phyloP scores from a whole-genome alignment of 2,113 vertebrate genomes.

The Chelonoidis abingdonii region DNA sequence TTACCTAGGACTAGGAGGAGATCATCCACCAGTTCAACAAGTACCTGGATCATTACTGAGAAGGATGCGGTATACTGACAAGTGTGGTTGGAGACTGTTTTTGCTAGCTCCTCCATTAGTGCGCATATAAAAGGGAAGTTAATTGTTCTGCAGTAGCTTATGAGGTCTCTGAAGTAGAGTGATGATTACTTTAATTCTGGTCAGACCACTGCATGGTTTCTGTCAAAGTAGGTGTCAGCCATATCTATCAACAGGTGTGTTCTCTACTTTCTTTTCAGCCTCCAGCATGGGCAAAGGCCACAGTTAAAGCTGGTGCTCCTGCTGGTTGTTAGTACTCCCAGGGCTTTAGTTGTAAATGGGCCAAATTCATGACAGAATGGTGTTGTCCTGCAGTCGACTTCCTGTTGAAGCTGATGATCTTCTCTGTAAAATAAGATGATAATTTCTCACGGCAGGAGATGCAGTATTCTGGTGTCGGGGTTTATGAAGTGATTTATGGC shows the following conservation, averaged over 20 bases:
- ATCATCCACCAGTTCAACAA: accelerated
- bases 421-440: not conserved
- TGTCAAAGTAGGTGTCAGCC: not conserved
- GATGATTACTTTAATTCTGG: not conserved
- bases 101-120: not conserved
- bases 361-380: not conserved
- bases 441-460: not conserved
- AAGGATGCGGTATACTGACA: not conserved
- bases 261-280: not conserved
- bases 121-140: not conserved
- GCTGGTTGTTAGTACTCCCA: not conserved
- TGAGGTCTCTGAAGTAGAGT: not conserved
- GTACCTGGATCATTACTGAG: not conserved
- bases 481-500: not conserved
- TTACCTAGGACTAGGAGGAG: not conserved
- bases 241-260: not conserved
- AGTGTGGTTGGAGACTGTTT: accelerated
- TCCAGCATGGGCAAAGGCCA: not conserved
- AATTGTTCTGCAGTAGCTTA: not conserved
- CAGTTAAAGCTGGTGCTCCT: not conserved
- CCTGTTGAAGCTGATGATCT: accelerated
- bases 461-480: not conserved
- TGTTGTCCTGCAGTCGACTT: not conserved
- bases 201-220: not conserved
- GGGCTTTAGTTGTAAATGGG: not conserved